A percentile compares a stretch with the other conserved stretches of the same genome.
These are phyloP conservation scores for Microhierax caerulescens DNA, from an alignment of 2,797 vertebrate species.

Conservation along the genomic window DNA sequence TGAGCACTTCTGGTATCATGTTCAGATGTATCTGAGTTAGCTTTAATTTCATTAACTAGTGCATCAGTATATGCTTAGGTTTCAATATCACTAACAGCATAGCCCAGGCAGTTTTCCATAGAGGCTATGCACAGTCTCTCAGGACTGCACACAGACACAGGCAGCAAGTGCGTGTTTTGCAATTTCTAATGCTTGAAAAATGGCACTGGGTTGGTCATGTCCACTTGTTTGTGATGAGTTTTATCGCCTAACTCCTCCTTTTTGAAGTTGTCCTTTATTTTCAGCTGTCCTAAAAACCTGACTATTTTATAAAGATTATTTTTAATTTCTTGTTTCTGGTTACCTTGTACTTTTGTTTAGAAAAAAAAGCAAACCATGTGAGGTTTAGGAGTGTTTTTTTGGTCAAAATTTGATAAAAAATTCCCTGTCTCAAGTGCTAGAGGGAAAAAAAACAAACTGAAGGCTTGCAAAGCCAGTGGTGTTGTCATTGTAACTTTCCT, in stretches of 20 bases:
- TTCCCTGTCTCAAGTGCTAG: neutral
- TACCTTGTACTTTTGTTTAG: neutral
- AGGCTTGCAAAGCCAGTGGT: neutral
- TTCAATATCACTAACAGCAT: neutral
- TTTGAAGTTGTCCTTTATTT: neutral
- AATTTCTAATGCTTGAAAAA: neutral
- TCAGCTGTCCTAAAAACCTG: neutral
- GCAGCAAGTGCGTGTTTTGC: neutral
- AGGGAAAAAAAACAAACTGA: neutral
- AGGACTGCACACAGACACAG: neutral
- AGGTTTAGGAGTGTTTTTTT: neutral
- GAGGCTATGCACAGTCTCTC: neutral
- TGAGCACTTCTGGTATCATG: neutral
- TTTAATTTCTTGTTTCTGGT: neutral
- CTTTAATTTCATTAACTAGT: neutral
- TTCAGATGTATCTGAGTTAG: neutral
- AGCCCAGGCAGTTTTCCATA: neutral
- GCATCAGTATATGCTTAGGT: neutral
- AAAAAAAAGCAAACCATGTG: neutral
- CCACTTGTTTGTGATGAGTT: neutral
- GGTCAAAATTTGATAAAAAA: neutral
- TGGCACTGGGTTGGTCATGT: neutral
- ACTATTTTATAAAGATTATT: neutral
- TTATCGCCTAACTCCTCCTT: neutral
- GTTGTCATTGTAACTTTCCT: neutral